These are phyloP conservation scores for Campoletis raptor DNA, from an alignment of 2,888 invertebrate species.

Conservation along the genomic window DNA sequence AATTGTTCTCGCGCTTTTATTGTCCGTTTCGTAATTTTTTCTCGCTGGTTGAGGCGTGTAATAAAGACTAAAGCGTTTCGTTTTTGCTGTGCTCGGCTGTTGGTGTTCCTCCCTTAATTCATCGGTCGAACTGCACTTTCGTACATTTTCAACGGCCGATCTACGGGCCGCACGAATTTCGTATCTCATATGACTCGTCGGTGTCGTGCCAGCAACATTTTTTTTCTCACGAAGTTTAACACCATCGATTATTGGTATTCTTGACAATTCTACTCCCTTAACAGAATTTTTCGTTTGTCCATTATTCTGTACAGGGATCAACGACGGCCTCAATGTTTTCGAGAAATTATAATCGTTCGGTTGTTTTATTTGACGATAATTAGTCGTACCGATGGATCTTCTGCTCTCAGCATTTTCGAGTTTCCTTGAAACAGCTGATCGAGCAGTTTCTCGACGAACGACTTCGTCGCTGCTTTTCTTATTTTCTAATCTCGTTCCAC, in stretches of 20 bases:
- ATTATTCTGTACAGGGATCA: slow-evolving; percentile 72
- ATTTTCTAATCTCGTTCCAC: slow-evolving; percentile 48
- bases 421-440: slow-evolving; percentile 27
- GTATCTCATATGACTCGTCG: slow-evolving; percentile 48
- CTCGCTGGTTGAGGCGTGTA: slow-evolving; percentile 80
- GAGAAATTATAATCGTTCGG: slow-evolving; percentile 42
- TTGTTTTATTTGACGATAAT: slow-evolving; percentile 51
- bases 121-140: slow-evolving; percentile 78
- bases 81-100: slow-evolving; percentile 69
- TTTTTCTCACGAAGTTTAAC: slow-evolving; percentile 76
- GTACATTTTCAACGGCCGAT: slow-evolving; percentile 59
- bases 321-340: slow-evolving; percentile 65
- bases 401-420: slow-evolving; percentile 28
- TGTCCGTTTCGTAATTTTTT: slow-evolving; percentile 77
- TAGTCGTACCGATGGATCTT: slow-evolving; percentile 25
- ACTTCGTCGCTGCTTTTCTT: slow-evolving; percentile 57
- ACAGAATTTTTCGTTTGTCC: slow-evolving; percentile 52
- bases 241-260: slow-evolving; percentile 70
- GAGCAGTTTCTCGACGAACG: not conserved
- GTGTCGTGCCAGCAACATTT: slow-evolving; percentile 54
- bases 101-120: slow-evolving; percentile 77
- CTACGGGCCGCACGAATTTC: slow-evolving; percentile 38
- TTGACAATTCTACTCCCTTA: slow-evolving; percentile 46
- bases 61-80: slow-evolving; percentile 80
- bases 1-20: slow-evolving; percentile 68